Conservation (phyloP, 2,797 vertebrate genomes). For the Pipistrellus kuhlii region DNA sequence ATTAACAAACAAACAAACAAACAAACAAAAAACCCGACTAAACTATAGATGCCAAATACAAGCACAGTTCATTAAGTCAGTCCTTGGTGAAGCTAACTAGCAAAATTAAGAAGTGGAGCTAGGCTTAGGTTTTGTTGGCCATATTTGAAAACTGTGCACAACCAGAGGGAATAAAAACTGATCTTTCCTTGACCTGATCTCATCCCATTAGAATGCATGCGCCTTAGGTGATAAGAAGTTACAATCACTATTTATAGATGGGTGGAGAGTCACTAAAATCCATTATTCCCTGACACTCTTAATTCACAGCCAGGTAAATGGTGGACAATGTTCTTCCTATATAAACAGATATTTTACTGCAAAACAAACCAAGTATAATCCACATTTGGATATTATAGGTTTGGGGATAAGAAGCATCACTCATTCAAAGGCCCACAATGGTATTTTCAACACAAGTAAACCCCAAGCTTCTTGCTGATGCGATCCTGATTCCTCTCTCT, state of each 20-base stretch:
- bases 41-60: neutral
- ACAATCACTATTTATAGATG: constrained; percentile 79
- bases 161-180: constrained; percentile 73
- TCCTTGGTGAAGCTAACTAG: constrained; percentile 1
- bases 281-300: neutral
- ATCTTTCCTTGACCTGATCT: constrained; percentile 81
- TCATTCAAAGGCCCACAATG: neutral
- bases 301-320: constrained; percentile 72
- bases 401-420: constrained; percentile 31
- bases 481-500: neutral
- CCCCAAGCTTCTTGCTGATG: neutral
- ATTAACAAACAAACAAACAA: neutral
- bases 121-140: constrained; percentile 67
- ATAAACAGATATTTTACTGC: constrained; percentile 62
- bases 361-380: constrained; percentile 23
- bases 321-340: constrained; percentile 67
- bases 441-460: constrained; percentile 22
- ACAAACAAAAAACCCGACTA: neutral
- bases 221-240: constrained; percentile 68
- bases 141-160: constrained; percentile 75
- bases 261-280: constrained; percentile 79
- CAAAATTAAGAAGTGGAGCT: constrained; percentile 56
- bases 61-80: constrained; percentile 49
- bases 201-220: constrained; percentile 62
- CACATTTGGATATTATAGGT: constrained; percentile 6